Base-by-base conservation (phyloP, 2,797 vertebrate genomes). In the Spatula clypeata region DNA sequence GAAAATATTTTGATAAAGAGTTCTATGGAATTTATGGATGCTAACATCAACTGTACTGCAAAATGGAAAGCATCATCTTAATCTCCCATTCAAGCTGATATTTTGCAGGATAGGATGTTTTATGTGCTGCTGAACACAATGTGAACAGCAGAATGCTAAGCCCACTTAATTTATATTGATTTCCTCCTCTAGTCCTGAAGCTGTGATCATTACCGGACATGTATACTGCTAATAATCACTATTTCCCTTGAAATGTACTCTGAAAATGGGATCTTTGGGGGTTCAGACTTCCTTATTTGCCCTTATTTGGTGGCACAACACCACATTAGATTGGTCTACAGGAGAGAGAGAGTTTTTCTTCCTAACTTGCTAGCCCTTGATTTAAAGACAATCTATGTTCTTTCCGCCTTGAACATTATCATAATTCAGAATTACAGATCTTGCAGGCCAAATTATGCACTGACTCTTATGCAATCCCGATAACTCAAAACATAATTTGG, bases 361-460 rank as follows among this genome's bases (percentile, higher is more conserved):
- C 29, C 8, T 6, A 34, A 9, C 16, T 79, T 79, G 51, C 21
- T 1, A 2, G 64, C 24, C 61, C 21, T 79, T 69, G 31, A 71
- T 86, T 80, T 81, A 75, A 87, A 69, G 49, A 62, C 12, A 51
- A 44, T 31, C 44, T 27, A 15, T 75, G 23, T n/a, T 70, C 49
- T 80, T 94, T 64, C 38, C 0, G 1, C 53, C 23, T 71, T 77
- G 34, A 67, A 64, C 14, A 23, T 79, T 47, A 62, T 8, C 26
- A 19, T 47, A 88, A 93, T 82, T 85, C 38, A 81, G 57, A 86
- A 89, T 69, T 86, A 61, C 47, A 72, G 36, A 54, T 53, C 31
- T 87, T 57, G 55, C 34, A 90, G 83, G 23, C 8, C 20, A 29
- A 32, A 76, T 80, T 45, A 67, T 16, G 1, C 32, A 73, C 51